Conservation (phyloP, 2,113 vertebrate species). For the Perca fluviatilis region DNA sequence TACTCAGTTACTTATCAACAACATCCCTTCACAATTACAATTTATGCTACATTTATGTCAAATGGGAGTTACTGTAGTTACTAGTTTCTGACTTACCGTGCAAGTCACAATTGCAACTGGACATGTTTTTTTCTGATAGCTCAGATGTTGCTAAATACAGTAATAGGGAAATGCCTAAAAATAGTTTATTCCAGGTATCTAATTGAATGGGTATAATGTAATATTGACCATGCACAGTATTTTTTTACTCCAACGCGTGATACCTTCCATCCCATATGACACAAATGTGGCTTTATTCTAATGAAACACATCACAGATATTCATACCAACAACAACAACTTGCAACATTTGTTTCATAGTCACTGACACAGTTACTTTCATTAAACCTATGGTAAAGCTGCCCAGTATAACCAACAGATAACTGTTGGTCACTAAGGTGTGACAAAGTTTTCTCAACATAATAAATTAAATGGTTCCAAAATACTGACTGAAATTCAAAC, state of each 20-base stretch:
- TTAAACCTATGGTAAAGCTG: not conserved
- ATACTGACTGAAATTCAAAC: not conserved
- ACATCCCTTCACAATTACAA: not conserved
- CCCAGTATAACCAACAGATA: not conserved
- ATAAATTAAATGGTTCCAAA: not conserved
- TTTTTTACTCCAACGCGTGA: too few species aligned
- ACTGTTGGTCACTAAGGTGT: not conserved
- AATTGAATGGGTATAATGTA: not conserved
- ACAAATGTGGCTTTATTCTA: not conserved
- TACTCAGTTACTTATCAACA: constrained; percentile 3
- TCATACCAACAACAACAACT: not conserved
- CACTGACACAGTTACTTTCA: not conserved
- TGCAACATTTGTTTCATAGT: not conserved
- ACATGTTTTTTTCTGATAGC: not conserved
- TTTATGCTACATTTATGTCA: not conserved
- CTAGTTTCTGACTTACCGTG: not conserved
- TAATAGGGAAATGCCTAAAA: too few species aligned
- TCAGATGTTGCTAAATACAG: too few species aligned
- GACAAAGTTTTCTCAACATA: not conserved
- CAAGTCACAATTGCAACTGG: not conserved
- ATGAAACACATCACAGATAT: not conserved
- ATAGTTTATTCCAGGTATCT: too few species aligned
- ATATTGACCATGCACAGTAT: not conserved
- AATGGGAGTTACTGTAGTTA: not conserved
- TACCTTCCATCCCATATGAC: not conserved